These are phyloP conservation scores for Gallinago nigripennis DNA, from an alignment of 2,797 vertebrate genomes.

Conservation along the genomic window DNA sequence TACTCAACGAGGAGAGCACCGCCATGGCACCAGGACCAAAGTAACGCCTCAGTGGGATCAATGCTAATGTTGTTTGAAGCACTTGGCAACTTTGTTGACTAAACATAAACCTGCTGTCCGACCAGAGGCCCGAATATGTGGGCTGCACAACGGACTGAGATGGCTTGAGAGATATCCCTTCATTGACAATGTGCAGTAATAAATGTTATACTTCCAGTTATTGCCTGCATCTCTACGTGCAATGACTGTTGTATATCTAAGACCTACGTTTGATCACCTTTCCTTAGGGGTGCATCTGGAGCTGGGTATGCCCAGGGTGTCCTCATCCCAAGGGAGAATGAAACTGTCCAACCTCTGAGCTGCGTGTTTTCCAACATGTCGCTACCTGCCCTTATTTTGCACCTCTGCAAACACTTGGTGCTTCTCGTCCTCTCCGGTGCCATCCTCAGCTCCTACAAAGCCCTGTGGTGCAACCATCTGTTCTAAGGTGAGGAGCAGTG, in stretches of 20 bases:
- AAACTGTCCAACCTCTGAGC: background rate
- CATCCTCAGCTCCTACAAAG: background rate
- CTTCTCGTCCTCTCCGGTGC: background rate
- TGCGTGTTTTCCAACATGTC: background rate
- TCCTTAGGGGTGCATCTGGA: background rate
- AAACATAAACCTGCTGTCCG: background rate
- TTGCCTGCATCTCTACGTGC: background rate
- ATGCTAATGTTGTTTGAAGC: background rate
- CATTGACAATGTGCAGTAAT: background rate
- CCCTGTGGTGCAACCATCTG: background rate
- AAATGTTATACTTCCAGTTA: background rate
- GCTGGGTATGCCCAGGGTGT: rapidly evolving
- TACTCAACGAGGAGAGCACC: background rate
- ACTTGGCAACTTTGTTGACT: background rate
- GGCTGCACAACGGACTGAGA: background rate
- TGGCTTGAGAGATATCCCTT: background rate
- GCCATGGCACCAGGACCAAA: background rate
- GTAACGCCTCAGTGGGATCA: background rate
- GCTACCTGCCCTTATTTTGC: background rate
- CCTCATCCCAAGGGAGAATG: background rate
- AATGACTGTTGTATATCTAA: background rate
- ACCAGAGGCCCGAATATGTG: background rate
- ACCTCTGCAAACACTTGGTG: background rate
- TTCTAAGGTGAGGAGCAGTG: background rate
- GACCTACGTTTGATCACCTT: background rate